These are phyloP conservation scores for Tokudaia muenninki DNA, from an alignment of 2,797 vertebrate genomes.

Conservation along the genomic window DNA sequence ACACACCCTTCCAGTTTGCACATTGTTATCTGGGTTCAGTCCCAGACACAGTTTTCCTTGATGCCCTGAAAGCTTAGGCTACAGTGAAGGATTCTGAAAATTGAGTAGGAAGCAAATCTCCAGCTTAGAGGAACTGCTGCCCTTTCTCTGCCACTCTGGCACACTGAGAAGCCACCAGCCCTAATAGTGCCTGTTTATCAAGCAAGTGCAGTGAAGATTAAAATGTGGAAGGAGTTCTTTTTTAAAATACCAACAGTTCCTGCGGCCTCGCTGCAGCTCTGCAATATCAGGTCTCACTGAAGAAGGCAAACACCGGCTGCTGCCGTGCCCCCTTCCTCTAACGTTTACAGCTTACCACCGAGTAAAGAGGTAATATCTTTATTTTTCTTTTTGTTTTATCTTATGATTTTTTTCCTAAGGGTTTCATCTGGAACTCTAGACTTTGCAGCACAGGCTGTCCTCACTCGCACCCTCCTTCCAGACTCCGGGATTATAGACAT, in stretches of 20 bases:
- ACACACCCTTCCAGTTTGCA: neutral
- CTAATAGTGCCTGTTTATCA: neutral
- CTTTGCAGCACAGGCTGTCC: neutral
- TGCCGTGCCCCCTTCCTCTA: too few species aligned
- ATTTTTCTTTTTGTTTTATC: neutral
- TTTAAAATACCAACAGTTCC: constrained; percentile 26
- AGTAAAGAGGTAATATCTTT: neutral
- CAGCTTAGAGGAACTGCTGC: neutral
- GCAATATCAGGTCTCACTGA: neutral
- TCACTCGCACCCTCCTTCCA: neutral
- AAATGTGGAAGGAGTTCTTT: neutral
- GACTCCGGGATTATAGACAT: neutral
- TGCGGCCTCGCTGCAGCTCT: neutral
- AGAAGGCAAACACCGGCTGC: neutral
- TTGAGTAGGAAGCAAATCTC: constrained; percentile 11
- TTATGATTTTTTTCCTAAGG: neutral
- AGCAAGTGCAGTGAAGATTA: neutral
- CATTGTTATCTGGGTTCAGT: neutral
- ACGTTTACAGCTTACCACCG: neutral
- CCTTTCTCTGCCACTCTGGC: neutral
- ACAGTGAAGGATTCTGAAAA: constrained; percentile 48
- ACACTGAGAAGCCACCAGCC: neutral
- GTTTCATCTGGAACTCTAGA: neutral
- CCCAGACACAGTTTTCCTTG: constrained; percentile 27
- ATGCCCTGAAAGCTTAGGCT: constrained; percentile 23